These are phyloP conservation scores for Saguinus midas DNA, from an alignment of 2,113 vertebrate genomes.

Conservation along the genomic window DNA sequence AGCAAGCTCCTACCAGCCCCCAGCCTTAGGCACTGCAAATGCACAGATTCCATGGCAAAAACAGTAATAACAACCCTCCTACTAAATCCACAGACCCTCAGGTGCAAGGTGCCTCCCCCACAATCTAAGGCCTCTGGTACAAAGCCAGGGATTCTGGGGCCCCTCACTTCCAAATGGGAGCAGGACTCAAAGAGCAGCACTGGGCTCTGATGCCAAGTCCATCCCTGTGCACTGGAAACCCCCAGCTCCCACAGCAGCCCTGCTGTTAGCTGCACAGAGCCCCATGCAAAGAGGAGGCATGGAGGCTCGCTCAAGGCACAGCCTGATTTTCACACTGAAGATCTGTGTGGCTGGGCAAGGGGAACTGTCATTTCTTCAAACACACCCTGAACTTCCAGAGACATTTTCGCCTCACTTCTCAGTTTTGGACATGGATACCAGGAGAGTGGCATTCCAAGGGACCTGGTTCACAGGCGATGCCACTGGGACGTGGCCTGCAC, in stretches of 20 bases:
- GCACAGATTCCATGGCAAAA: neutral
- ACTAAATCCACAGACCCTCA: neutral
- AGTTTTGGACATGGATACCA: neutral
- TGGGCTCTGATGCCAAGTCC: neutral
- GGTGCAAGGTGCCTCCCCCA: neutral
- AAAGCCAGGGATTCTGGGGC: neutral
- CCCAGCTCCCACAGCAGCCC: too few relatives aligned
- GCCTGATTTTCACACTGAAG: neutral
- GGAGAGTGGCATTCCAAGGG: neutral
- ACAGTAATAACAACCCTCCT: neutral
- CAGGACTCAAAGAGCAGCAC: neutral
- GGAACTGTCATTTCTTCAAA: neutral
- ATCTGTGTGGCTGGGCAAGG: neutral
- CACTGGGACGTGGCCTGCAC: neutral
- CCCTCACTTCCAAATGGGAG: neutral
- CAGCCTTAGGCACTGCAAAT: neutral
- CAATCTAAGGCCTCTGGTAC: neutral
- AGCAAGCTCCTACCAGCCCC: too few relatives aligned
- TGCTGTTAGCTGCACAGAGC: neutral
- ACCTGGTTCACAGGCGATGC: fast-evolving
- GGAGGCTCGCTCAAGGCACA: fast-evolving
- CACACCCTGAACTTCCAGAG: neutral
- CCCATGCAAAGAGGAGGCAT: too few relatives aligned
- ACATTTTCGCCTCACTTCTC: neutral
- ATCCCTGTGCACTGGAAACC: neutral